These are phyloP conservation scores for Eulemur rubriventer DNA, from an alignment of 2,797 vertebrate species.

Conservation along the genomic window DNA sequence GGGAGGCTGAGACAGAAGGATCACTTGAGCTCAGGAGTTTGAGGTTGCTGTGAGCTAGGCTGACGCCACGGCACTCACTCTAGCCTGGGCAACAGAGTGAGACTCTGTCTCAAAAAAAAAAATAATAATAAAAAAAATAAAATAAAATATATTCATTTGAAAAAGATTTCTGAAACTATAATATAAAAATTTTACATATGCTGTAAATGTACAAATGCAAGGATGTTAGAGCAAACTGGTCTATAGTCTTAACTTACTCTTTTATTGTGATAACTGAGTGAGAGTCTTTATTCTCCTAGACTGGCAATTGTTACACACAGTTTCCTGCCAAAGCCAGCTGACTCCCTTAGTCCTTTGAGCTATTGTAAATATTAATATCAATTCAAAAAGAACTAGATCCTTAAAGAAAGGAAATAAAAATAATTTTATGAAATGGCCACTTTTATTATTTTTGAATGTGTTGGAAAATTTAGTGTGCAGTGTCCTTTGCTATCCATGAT, in stretches of 20 bases:
- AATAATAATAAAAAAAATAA: no score
- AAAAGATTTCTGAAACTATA: not conserved
- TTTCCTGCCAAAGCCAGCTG: not conserved
- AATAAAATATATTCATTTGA: not conserved
- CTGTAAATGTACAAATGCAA: not conserved
- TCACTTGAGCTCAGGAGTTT: no score
- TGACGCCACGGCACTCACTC: no score
- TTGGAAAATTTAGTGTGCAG: constrained; percentile 1
- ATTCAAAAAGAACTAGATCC: not conserved
- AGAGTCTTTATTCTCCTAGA: not conserved
- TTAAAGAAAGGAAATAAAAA: not conserved
- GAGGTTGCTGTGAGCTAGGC: no score
- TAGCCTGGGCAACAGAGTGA: no score
- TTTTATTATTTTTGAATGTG: not conserved
- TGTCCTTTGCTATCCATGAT: constrained; percentile 9
- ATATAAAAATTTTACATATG: not conserved
- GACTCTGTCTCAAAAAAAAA: no score
- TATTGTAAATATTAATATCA: constrained; percentile 21
- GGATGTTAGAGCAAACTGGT: not conserved
- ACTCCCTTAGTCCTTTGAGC: not conserved
- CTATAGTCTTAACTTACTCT: not conserved
- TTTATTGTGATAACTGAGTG: not conserved
- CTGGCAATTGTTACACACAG: not conserved
- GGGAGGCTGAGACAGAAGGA: no score
- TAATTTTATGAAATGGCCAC: not conserved